A percentile compares a stretch with the other conserved stretches of the same genome.
phyloP scores from a whole-genome alignment of 2,797 vertebrate genomes.

The Gambelia wislizenii region DNA sequence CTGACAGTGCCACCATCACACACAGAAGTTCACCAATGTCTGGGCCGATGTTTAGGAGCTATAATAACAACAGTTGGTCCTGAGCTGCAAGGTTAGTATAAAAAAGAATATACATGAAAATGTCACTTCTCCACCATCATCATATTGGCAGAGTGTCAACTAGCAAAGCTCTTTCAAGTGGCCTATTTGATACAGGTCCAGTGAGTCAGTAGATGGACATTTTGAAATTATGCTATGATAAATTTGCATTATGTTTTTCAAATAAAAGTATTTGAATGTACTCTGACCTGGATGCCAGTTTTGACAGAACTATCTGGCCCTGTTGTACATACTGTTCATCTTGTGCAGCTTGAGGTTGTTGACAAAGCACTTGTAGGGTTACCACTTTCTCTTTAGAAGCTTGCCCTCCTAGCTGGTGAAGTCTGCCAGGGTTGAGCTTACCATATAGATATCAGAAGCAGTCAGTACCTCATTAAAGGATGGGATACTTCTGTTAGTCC shows the following conservation, averaged over 20 bases:
- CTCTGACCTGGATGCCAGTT: background rate
- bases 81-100: slow-evolving; percentile 91
- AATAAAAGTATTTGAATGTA: background rate
- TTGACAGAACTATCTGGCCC: background rate
- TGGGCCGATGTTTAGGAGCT: slow-evolving; percentile 96
- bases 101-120: background rate
- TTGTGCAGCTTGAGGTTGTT: too few species aligned
- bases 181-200: background rate
- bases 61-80: slow-evolving; percentile 99
- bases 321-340: too few species aligned
- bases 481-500: too few species aligned
- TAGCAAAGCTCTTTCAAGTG: background rate
- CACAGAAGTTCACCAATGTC: slow-evolving; percentile 97
- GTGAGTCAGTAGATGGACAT: background rate
- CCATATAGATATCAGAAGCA: too few species aligned
- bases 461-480: too few species aligned
- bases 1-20: slow-evolving; percentile 96
- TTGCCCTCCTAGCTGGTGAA: too few species aligned
- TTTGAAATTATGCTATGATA: background rate
- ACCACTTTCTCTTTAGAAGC: too few species aligned
- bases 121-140: background rate
- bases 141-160: background rate
- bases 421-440: too few species aligned
- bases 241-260: background rate
- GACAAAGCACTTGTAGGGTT: too few species aligned